Evolutionary conservation across 2,888 invertebrate species (phyloP), one percentile per base, ranked within the genome.

Genomic region (Resseliella maxima): DNA sequence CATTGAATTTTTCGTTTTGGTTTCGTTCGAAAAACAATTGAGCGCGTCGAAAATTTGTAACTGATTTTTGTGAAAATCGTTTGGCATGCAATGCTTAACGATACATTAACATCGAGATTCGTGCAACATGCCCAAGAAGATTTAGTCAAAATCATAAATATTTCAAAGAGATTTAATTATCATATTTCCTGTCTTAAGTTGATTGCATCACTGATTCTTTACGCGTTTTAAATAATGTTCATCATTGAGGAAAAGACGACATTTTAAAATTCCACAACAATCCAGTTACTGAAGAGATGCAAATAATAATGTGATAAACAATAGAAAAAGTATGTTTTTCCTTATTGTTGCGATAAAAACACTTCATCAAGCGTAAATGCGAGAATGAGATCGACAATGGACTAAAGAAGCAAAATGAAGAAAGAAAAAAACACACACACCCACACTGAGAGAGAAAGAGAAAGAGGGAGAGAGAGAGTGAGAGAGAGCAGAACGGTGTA

Each of bases 121-220:
- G 36, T 2, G 72, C 18, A 21, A n/a, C 27, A 64, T n/a, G 2
- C 6, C 31, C 27, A 72, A 72, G 31, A 15, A 72, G 72, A 72
- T 72, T 72, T 72, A 38, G 38, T 83, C 41, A 38, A 83, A 38
- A 38, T 1, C 83, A 83, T 83, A 83, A 83, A 83, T 83, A 83
- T 83, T 83, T 83, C 36, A 83, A 83, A 83, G 83, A 83, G 83
- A 83, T 83, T 83, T 83, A 83, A 83, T 83, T 83, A 38, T 38
- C 83, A 83, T 83, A 83, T 83, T 83, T 83, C 83, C 24, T 38
- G n/a, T 36, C 83, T 83, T 83, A 83, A 83, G 38, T 83, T 83
- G 83, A 83, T 83, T 38, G 21, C 83, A 83, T 72, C 72, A 72
- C 72, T 72, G 72, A 35, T 15, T 59, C n/a, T 59, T 59, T 18